Percentiles rank a stretch among this genome's conserved stretches.
These are phyloP conservation scores for Galaxea fascicularis DNA, from an alignment of 92 coral and sea anemone genomes.

Conservation along the genomic window DNA sequence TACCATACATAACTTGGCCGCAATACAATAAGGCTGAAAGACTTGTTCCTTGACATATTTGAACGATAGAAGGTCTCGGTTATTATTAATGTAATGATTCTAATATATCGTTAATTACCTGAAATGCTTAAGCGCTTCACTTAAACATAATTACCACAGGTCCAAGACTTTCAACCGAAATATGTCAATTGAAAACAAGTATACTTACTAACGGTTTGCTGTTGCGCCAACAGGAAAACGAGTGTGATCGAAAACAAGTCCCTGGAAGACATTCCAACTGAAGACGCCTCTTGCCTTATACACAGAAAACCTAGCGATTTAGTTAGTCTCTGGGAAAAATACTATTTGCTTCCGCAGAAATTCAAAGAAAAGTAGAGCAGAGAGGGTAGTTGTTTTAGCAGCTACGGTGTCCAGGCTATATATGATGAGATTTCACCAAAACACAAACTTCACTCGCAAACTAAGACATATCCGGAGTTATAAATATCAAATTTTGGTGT, in stretches of 20 bases:
- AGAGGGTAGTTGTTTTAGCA: not conserved
- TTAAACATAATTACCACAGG: not conserved
- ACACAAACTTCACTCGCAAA: not conserved
- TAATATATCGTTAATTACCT: not conserved
- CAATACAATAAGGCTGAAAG: no score
- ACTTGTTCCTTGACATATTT: not conserved
- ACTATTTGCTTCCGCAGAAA: not conserved
- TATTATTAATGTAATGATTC: not conserved
- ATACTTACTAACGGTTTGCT: conserved; percentile 11
- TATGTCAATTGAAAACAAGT: no score
- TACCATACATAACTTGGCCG: no score
- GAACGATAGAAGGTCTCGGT: not conserved
- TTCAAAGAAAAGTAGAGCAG: no score
- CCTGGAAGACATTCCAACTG: not conserved
- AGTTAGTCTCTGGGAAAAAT: not conserved
- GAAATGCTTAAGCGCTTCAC: no score
- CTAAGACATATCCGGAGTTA: not conserved
- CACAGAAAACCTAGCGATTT: not conserved
- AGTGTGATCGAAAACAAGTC: not conserved
- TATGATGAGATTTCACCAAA: not conserved
- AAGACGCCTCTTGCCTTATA: not conserved
- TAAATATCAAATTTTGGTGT: conserved; percentile 8
- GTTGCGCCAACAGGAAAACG: not conserved
- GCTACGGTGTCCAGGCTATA: not conserved
- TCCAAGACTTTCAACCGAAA: not conserved